Evolutionary conservation across 1,140 invertebrate species (phyloP).

Genomic region (Chrysomallon squamiferum): DNA sequence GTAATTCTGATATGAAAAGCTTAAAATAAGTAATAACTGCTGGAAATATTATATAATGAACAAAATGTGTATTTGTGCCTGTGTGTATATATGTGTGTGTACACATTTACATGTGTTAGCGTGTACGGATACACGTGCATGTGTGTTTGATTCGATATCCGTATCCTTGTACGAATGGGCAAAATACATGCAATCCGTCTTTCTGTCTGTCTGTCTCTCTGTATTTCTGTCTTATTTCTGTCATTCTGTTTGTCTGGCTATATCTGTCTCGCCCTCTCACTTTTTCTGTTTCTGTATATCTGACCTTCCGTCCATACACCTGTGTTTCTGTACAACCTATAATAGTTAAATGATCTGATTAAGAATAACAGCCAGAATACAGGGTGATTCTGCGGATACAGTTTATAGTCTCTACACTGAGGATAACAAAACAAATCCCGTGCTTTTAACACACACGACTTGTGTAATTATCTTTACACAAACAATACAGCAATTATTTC

Average conservation of each 20-base stretch:
- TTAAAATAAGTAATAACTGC: too few species aligned
- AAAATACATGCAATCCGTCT: not conserved
- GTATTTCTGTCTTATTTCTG: not conserved
- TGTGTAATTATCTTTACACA: too few species aligned
- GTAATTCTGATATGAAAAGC: too few species aligned
- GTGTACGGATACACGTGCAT: not conserved
- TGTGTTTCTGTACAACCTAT: too few species aligned
- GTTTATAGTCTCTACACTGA: too few species aligned
- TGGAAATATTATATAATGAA: too few species aligned
- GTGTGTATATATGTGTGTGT: conserved; percentile 1
- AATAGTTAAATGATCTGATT: too few species aligned
- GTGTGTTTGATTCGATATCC: not conserved
- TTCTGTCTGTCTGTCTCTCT: conserved; percentile 1
- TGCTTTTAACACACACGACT: too few species aligned
- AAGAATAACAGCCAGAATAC: too few species aligned
- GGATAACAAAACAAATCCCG: too few species aligned
- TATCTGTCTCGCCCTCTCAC: not conserved
- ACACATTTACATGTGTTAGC: not conserved
- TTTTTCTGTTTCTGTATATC: not conserved
- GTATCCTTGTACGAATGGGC: not conserved
- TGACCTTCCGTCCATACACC: not conserved
- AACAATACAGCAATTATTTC: too few species aligned
- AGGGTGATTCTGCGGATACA: too few species aligned
- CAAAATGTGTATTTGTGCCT: conserved; percentile 7
- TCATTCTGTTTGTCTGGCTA: not conserved